These are phyloP conservation scores for Diglossa cyanea DNA, from an alignment of 2,797 vertebrate species.

Conservation along the genomic window DNA sequence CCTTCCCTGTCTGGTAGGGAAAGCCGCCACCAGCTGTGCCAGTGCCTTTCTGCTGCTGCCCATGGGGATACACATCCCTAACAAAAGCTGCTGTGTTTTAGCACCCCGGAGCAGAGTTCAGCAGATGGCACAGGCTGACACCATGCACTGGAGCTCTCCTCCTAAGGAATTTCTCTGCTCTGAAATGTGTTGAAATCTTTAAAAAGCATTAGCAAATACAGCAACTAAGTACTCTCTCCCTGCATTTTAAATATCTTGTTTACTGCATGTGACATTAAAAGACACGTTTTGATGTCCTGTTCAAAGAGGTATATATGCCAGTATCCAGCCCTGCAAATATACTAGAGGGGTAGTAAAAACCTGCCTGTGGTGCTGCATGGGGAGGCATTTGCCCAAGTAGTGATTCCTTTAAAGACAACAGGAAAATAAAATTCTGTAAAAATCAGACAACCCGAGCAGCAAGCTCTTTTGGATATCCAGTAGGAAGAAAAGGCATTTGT, in stretches of 20 bases:
- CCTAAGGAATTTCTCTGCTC: background rate
- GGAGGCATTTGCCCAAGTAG: background rate
- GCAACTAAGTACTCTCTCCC: background rate
- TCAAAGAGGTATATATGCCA: background rate
- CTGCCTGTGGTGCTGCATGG: fast-evolving
- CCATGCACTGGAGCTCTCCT: fast-evolving
- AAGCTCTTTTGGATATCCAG: background rate
- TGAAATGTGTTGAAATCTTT: background rate
- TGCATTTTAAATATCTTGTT: background rate
- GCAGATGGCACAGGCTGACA: background rate
- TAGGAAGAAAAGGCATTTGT: background rate
- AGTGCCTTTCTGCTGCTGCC: background rate
- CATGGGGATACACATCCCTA: background rate
- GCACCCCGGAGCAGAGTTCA: background rate
- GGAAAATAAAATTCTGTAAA: background rate
- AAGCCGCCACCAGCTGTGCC: background rate
- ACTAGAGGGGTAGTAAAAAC: background rate
- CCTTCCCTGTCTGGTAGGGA: background rate
- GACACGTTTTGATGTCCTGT: background rate
- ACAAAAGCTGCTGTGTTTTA: conserved; percentile 10
- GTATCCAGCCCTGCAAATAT: background rate
- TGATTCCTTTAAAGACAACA: background rate
- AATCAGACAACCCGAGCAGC: fast-evolving
- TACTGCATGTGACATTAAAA: background rate
- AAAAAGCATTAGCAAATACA: background rate